A percentile compares a stretch with the other conserved stretches of the same genome.
Evolutionary conservation across 2,888 invertebrate species (phyloP).

Genomic region (Uloborus plumipes): DNA sequence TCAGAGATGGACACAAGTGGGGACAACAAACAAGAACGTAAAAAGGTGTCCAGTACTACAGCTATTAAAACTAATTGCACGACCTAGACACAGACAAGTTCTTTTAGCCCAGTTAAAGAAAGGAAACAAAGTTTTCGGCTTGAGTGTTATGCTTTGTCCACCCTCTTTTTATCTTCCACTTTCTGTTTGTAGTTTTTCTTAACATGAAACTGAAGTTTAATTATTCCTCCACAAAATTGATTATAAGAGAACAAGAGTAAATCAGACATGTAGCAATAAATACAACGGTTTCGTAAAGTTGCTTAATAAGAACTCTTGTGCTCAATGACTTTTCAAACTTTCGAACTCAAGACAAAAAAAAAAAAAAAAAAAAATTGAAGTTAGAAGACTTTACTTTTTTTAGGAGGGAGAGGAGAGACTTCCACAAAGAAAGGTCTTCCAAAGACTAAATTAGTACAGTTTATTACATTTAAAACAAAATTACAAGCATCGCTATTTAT

Average conservation of each 20-base stretch:
- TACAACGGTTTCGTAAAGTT: too few species aligned
- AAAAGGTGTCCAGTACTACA: neutral
- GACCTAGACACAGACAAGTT: slow-evolving; percentile 15
- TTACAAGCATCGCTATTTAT: too few species aligned
- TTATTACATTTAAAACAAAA: too few species aligned
- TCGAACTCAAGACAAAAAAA: too few species aligned
- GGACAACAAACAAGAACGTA: neutral
- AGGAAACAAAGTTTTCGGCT: slow-evolving; percentile 4
- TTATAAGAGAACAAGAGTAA: slow-evolving; percentile 27
- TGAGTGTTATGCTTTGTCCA: neutral
- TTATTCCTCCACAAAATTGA: slow-evolving; percentile 36
- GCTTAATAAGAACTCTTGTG: too few species aligned
- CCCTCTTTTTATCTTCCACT: slow-evolving; percentile 12
- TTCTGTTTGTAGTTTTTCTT: slow-evolving; percentile 24
- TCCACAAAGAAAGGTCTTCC: too few species aligned
- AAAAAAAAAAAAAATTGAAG: too few species aligned
- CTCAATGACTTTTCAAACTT: too few species aligned
- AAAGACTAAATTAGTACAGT: too few species aligned
- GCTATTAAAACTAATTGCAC: slow-evolving; percentile 57
- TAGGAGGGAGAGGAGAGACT: too few species aligned
- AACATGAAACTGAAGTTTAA: slow-evolving; percentile 27
- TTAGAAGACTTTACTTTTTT: too few species aligned
- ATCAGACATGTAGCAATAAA: neutral
- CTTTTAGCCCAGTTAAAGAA: slow-evolving; percentile 1
- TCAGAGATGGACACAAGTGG: neutral